phyloP scores from a whole-genome alignment of 2,797 vertebrate genomes.

The Anabacerthia variegaticeps region DNA sequence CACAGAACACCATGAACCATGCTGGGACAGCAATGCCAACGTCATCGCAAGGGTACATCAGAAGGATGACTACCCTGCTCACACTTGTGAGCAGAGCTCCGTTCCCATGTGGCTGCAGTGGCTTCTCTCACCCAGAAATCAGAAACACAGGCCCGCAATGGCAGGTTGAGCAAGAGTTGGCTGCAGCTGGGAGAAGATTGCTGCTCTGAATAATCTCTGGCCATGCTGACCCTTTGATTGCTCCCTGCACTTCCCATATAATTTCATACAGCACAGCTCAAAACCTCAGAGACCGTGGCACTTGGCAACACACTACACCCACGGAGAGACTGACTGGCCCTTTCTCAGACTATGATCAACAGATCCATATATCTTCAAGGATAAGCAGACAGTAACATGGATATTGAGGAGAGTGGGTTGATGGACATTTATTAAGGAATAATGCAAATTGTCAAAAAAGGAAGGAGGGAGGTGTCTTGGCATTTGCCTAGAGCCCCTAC shows the following conservation, averaged over 20 bases:
- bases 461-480: not conserved
- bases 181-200: not conserved
- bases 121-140: not conserved
- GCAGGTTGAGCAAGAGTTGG: not conserved
- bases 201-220: not conserved
- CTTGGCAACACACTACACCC: not conserved
- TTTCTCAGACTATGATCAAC: not conserved
- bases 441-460: not conserved
- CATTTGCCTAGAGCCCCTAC: not conserved
- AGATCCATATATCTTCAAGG: not conserved
- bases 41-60: not conserved
- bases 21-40: not conserved
- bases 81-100: not conserved
- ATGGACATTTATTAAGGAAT: not conserved
- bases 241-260: not conserved
- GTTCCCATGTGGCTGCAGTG: not conserved
- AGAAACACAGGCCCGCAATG: not conserved
- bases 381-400: not conserved
- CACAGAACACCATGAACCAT: not conserved
- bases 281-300: not conserved
- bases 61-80: not conserved
- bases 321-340: not conserved
- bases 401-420: not conserved
- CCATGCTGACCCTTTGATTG: not conserved
- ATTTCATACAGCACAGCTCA: not conserved